Base-by-base conservation (phyloP, 2,888 invertebrate species). In the Kryphioiulus occultus region DNA sequence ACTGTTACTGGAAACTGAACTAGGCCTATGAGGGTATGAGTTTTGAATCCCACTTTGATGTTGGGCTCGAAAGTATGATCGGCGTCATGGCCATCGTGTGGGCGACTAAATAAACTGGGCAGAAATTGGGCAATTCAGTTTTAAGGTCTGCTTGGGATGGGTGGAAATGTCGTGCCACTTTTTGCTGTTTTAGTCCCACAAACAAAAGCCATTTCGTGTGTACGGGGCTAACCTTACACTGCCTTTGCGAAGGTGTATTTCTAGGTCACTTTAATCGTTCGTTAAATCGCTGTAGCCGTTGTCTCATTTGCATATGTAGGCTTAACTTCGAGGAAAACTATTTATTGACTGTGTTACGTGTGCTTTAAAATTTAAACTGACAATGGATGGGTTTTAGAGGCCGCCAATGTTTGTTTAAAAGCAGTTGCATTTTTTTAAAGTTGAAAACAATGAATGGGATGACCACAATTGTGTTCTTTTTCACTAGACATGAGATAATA, bases 61-160 rank as follows among this genome's bases (percentile, higher is more conserved):
- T 68, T 22, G 68, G 26, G 12, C 9, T 68, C 26, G 22, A 68
- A 68, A 68, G 26, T 26, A 68, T 68, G 68, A 68, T 7, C 68
- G 26, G 26, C 68, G 26, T 68, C 68, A 68, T 26, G 22, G 68
- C 68, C 68, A 68, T n/a, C 26, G 68, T 26, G 68, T 68, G 26
- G 68, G 68, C 68, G 68, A 68, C 68, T 26, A 68, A 68, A 68
- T 68, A 68, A 68, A 68, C 68, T 68, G 68, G 68, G 68, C 68
- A 68, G 68, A 68, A 68, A 68, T 68, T 68, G 68, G 68, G 68
- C 68, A 68, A 68, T 68, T 68, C 68, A 26, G 7, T 68, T 26
- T 68, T 12, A 12, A 68, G 68, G 68, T 68, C 26, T 26, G n/a
- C 22, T 26, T 26, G 22, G 26, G 26, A 68, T 68, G 68, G 68